Evolutionary conservation across 2,888 invertebrate genomes (phyloP).

Genomic region (Hypselothyrea guttata): DNA sequence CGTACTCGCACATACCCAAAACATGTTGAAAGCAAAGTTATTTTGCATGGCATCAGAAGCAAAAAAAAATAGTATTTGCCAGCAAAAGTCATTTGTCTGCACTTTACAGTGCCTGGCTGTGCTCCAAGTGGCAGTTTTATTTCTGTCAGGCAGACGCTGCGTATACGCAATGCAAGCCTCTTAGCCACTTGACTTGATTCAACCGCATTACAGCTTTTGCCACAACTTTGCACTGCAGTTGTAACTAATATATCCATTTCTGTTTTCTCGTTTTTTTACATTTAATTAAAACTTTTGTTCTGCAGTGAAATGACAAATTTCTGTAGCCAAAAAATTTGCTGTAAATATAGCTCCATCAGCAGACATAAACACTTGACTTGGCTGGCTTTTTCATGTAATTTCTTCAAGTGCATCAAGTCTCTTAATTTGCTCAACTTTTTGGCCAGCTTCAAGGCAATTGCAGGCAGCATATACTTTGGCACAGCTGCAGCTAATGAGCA

Average conservation of each 20-base stretch:
- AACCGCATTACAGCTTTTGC: slow-evolving; percentile 35
- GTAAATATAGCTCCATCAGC: not conserved
- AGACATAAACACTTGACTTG: not conserved
- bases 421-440: slow-evolving; percentile 2
- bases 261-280: slow-evolving; percentile 1
- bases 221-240: not conserved
- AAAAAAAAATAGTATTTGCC: too few species aligned
- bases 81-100: slow-evolving; percentile 37
- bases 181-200: slow-evolving; percentile 17
- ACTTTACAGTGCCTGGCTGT: slow-evolving; percentile 28
- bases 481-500: slow-evolving; percentile 43
- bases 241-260: not conserved
- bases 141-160: slow-evolving; percentile 21
- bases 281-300: slow-evolving; percentile 48
- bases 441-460: not conserved
- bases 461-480: slow-evolving; percentile 18
- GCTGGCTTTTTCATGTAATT: not conserved
- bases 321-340: slow-evolving; percentile 6
- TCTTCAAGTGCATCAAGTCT: not conserved
- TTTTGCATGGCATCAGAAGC: too few species aligned
- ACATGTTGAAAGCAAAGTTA: too few species aligned
- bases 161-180: slow-evolving; percentile 24
- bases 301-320: slow-evolving; percentile 26
- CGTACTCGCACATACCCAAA: slow-evolving; percentile 1
- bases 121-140: not conserved